Conservation (phyloP, 2,113 vertebrate species). For the Podilymbus podiceps region DNA sequence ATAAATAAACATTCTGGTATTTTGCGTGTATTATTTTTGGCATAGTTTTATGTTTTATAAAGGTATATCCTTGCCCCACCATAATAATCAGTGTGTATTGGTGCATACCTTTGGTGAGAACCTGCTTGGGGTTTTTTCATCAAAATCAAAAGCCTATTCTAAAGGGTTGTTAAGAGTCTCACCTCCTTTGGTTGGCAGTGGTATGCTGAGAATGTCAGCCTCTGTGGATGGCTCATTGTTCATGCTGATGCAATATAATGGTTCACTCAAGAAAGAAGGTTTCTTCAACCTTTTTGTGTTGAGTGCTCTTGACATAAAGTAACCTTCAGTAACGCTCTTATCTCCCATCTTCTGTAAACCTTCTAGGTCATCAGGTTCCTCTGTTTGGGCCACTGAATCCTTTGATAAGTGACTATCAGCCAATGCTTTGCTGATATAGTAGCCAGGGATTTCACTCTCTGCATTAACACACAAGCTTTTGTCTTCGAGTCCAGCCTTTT, state of each 20-base stretch:
- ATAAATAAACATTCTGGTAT: background rate
- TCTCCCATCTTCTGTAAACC: constrained; percentile 46
- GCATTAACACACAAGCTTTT: background rate
- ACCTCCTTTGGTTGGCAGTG: constrained; percentile 68
- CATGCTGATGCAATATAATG: constrained; percentile 41
- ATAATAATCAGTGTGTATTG: background rate
- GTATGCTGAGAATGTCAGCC: constrained; percentile 57
- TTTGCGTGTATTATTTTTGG: background rate
- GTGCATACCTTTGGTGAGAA: constrained; percentile 46
- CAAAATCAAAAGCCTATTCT: constrained; percentile 53
- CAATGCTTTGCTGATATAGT: constrained; percentile 62
- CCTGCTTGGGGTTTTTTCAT: constrained; percentile 33
- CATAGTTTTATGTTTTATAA: background rate
- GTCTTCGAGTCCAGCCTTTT: background rate
- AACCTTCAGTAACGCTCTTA: constrained; percentile 57
- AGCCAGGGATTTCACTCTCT: constrained; percentile 23
- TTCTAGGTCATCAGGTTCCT: constrained; percentile 54
- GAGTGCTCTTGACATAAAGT: constrained; percentile 78
- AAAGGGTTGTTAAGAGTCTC: constrained; percentile 54
- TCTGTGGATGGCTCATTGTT: constrained; percentile 57
- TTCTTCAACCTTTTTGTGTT: constrained; percentile 69
- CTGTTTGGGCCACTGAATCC: constrained; percentile 52
- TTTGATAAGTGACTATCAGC: constrained; percentile 37
- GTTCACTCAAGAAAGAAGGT: constrained; percentile 74
- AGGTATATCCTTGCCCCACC: background rate